A percentile compares a stretch with the other conserved stretches of the same genome.
phyloP scores from a whole-genome alignment of 2,797 vertebrate genomes.

The Gephyroberyx darwinii region DNA sequence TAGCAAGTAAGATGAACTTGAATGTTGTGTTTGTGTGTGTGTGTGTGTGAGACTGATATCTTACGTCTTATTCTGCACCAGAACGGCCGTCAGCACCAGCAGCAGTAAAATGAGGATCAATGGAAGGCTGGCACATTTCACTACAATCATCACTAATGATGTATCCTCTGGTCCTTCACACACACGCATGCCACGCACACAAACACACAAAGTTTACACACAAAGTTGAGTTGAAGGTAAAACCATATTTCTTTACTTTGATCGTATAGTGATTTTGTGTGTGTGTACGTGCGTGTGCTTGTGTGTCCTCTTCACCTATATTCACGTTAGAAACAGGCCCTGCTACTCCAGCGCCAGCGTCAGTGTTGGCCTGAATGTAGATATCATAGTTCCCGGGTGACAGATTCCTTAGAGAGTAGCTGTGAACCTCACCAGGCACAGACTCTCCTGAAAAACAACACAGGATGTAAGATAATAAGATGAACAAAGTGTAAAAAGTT shows the following conservation, averaged over 20 bases:
- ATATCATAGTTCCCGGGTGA: constrained; percentile 55
- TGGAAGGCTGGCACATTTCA: constrained; percentile 8
- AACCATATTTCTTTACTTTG: not conserved
- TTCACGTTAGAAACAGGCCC: constrained; percentile 25
- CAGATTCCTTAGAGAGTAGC: constrained; percentile 46
- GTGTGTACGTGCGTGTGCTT: not conserved
- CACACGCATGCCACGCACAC: not conserved
- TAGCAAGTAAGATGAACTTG: not conserved
- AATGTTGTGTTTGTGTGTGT: constrained; percentile 9
- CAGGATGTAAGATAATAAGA: not conserved
- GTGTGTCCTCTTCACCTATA: constrained; percentile 48
- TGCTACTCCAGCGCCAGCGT: constrained; percentile 44
- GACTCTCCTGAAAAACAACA: constrained; percentile 28
- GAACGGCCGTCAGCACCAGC: constrained; percentile 49
- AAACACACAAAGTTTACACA: constrained; percentile 11
- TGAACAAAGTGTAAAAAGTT: not conserved
- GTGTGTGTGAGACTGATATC: not conserved
- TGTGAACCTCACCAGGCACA: constrained; percentile 24
- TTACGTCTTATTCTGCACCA: constrained; percentile 51
- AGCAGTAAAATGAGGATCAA: constrained; percentile 35
- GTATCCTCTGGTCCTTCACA: constrained; percentile 49
- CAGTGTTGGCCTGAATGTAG: constrained; percentile 61
- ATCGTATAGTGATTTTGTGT: not conserved
- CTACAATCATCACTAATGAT: not conserved
- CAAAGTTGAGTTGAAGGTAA: constrained; percentile 2